Evolutionary conservation across 2,797 vertebrate genomes (phyloP).

Genomic region (Brachyrhaphis roseni): DNA sequence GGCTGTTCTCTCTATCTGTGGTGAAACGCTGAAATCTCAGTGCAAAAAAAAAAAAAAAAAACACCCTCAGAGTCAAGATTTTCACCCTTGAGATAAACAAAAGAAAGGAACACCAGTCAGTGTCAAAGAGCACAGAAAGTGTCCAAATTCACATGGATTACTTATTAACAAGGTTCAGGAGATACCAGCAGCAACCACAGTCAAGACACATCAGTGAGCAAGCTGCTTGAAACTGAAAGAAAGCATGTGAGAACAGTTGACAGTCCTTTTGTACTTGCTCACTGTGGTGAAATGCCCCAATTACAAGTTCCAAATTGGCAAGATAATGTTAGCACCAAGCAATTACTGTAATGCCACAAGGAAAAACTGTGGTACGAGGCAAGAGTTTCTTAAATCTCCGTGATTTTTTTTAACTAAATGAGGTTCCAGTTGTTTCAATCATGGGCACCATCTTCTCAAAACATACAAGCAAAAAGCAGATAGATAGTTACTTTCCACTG

Average conservation of each 20-base stretch:
- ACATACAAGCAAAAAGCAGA: neutral
- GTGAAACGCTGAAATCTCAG: constrained; percentile 37
- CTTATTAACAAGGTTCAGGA: constrained; percentile 63
- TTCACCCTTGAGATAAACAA: constrained; percentile 51
- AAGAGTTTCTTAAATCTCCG: constrained; percentile 8
- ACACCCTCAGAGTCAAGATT: constrained; percentile 35
- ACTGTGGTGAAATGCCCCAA: constrained; percentile 58
- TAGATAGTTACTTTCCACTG: neutral
- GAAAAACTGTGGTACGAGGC: neutral
- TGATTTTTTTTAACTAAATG: neutral
- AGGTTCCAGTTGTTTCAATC: neutral
- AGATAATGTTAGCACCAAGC: constrained; percentile 5
- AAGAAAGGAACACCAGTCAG: constrained; percentile 39
- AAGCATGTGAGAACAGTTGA: constrained; percentile 25
- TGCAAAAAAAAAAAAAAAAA: constrained; percentile 37
- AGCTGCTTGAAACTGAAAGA: constrained; percentile 13
- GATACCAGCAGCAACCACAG: constrained; percentile 22
- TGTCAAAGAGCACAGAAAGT: constrained; percentile 22
- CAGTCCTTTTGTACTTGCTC: constrained; percentile 52
- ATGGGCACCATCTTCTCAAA: neutral
- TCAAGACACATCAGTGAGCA: constrained; percentile 6
- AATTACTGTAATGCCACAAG: constrained; percentile 23
- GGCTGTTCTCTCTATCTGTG: constrained; percentile 22
- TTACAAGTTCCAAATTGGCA: constrained; percentile 38
- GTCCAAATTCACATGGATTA: constrained; percentile 60